These are phyloP conservation scores for Mus spretus DNA, from an alignment of 2,797 vertebrate species.

Conservation along the genomic window DNA sequence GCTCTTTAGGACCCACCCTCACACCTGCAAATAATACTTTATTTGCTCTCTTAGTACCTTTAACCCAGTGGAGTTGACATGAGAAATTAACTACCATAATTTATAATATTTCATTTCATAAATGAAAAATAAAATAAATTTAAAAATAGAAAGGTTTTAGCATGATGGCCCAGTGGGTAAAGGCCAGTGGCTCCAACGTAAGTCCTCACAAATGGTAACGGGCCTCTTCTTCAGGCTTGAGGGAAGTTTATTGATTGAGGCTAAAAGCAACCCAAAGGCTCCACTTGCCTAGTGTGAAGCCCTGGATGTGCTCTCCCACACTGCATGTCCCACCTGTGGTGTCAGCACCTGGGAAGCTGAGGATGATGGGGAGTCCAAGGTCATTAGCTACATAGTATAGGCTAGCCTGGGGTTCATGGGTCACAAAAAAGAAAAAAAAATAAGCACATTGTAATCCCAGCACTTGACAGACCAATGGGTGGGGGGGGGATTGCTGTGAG, in stretches of 20 bases:
- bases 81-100: neutral
- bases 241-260: neutral
- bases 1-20: neutral
- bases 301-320: neutral
- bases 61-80: neutral
- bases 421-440: neutral
- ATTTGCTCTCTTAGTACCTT: neutral
- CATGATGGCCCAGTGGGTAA: neutral
- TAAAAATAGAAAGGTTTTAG: neutral
- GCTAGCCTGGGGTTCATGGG: neutral
- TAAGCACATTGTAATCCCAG: neutral
- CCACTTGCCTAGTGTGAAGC: neutral
- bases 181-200: too few relatives aligned
- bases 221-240: neutral
- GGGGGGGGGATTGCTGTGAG: neutral
- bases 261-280: neutral
- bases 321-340: neutral
- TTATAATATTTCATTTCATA: slow-evolving; percentile 35
- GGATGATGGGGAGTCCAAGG: neutral
- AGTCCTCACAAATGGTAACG: neutral
- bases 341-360: too few relatives aligned
- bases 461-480: neutral
- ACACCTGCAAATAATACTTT: neutral
- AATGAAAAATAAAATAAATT: neutral
- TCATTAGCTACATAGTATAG: neutral